Evolutionary conservation across 2,797 vertebrate species (phyloP).

Genomic region (Brachymystax lenok): DNA sequence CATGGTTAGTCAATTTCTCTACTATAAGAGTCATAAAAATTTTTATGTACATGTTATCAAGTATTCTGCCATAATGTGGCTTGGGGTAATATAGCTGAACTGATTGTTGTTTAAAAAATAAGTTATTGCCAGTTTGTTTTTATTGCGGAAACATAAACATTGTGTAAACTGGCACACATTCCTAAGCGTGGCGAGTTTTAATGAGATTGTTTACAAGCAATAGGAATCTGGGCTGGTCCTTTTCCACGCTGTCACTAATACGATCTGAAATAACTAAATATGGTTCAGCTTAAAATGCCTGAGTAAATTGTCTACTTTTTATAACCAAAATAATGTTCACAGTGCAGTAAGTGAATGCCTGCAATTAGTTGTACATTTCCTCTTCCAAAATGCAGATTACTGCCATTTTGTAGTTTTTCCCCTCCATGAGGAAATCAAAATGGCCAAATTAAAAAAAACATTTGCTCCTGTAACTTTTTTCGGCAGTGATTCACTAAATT

Average conservation of each 20-base stretch:
- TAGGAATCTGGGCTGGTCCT: conserved; percentile 11
- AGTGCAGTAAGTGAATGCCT: background rate
- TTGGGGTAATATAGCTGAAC: background rate
- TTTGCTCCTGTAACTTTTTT: background rate
- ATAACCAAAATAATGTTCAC: background rate
- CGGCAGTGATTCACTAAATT: background rate
- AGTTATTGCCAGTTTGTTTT: background rate
- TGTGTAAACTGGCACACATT: conserved; percentile 19
- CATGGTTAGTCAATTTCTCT: background rate
- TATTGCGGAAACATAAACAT: background rate
- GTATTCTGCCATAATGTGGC: background rate
- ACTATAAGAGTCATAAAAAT: background rate
- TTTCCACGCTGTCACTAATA: background rate
- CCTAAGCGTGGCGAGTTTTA: conserved; percentile 1
- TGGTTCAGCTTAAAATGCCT: background rate
- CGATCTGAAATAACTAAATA: background rate
- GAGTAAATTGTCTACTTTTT: background rate
- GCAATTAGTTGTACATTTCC: background rate
- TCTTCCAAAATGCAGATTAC: background rate
- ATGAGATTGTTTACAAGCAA: conserved; percentile 10
- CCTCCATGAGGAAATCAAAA: background rate
- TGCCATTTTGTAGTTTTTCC: background rate
- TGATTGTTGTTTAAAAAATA: background rate
- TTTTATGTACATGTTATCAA: background rate
- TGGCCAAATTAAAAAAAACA: background rate